Conservation (phyloP, 2,113 vertebrate species). For the Otocyon megalotis region DNA sequence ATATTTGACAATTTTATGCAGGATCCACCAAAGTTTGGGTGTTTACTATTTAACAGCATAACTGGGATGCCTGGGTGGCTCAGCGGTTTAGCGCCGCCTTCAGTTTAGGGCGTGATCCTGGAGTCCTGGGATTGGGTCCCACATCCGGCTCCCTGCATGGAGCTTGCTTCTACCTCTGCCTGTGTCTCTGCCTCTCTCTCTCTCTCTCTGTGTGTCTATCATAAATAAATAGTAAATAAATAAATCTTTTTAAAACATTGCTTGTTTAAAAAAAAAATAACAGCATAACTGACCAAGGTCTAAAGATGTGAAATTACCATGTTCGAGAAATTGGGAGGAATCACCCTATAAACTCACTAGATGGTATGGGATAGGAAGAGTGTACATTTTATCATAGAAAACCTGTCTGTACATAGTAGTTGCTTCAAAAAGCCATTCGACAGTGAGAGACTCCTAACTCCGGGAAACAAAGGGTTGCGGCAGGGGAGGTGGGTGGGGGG, state of each 20-base stretch:
- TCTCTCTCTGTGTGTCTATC: no score
- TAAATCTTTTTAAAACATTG: no score
- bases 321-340: constrained; percentile 81
- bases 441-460: no score
- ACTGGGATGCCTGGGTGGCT: constrained; percentile 36
- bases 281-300: constrained; percentile 85
- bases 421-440: constrained; percentile 83
- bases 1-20: constrained; percentile 66
- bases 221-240: no score
- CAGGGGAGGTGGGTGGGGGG: no score
- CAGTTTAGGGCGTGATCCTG: rapidly evolving
- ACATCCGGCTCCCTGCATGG: no score
- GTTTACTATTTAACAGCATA: constrained; percentile 89
- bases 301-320: constrained; percentile 82
- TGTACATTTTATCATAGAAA: constrained; percentile 87
- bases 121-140: no score
- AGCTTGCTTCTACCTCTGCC: no score
- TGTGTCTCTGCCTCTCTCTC: no score
- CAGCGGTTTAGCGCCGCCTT: no score
- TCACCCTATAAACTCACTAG: constrained; percentile 84
- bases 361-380: constrained; percentile 88
- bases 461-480: no score
- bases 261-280: constrained; percentile 69
- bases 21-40: constrained; percentile 77
- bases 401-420: constrained; percentile 90